A percentile compares a stretch with the other conserved stretches of the same genome.
These are phyloP conservation scores for Pampus argenteus DNA, from an alignment of 2,797 vertebrate species.

Conservation along the genomic window DNA sequence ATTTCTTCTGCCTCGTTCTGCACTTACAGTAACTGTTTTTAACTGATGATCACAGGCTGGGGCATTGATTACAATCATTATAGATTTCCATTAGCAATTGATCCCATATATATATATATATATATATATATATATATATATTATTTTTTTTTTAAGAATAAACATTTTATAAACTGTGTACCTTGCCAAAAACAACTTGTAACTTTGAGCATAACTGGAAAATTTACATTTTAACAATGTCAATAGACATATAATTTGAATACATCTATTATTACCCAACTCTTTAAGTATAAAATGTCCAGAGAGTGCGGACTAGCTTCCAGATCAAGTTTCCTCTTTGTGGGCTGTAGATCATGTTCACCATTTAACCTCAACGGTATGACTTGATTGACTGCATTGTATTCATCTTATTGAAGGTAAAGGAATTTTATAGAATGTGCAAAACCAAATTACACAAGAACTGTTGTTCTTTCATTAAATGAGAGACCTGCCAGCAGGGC, in stretches of 20 bases:
- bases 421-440: not conserved
- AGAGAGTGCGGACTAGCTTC: not conserved
- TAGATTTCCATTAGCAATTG: slow-evolving; percentile 2
- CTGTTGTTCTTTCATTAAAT: not conserved
- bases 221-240: not conserved
- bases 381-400: not conserved
- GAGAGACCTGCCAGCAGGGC: not conserved
- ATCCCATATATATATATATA: not conserved
- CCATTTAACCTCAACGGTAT: not conserved
- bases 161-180: not conserved
- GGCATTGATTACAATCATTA: slow-evolving; percentile 20
- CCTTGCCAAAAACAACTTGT: not conserved
- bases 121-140: not conserved
- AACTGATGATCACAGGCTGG: slow-evolving; percentile 4
- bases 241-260: not conserved
- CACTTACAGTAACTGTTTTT: slow-evolving; percentile 21
- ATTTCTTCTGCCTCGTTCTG: slow-evolving; percentile 19
- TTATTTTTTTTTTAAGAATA: not conserved
- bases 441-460: not conserved
- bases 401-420: not conserved
- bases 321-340: too few species aligned
- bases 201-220: not conserved
- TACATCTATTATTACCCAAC: not conserved
- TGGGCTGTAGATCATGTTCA: not conserved
- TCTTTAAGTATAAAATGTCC: too few species aligned